A percentile compares a stretch with the other conserved stretches of the same genome.
Evolutionary conservation across 2,888 invertebrate species (phyloP).

Genomic region (Tubulanus polymorphus): DNA sequence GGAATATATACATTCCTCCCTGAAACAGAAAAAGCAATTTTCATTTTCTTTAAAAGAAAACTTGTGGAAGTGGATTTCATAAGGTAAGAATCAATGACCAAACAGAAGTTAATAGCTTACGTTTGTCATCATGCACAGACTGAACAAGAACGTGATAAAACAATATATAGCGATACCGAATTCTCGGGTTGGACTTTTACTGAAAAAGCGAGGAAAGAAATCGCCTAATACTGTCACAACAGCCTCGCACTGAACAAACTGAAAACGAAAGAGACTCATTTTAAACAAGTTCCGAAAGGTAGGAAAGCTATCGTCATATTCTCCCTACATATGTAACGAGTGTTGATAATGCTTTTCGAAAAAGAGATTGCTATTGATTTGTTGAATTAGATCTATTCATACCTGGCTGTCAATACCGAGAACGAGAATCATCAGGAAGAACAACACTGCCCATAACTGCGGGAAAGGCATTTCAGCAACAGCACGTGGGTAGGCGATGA

Average conservation of each 20-base stretch:
- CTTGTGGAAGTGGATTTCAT: no score
- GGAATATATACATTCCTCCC: slow-evolving; percentile 97
- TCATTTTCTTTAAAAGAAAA: no score
- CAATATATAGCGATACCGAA: slow-evolving; percentile 89
- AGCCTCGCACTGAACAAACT: slow-evolving; percentile 92
- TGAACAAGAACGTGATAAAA: slow-evolving; percentile 81
- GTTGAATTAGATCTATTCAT: no score
- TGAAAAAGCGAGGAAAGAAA: slow-evolving; percentile 84
- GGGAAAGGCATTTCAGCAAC: neutral
- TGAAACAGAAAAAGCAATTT: no score
- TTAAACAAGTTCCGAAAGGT: no score
- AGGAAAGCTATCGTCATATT: no score
- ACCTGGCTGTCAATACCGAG: slow-evolving; percentile 6
- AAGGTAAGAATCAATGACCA: no score
- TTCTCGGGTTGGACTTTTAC: slow-evolving; percentile 64
- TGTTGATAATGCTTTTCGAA: no score
- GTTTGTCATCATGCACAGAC: slow-evolving; percentile 63
- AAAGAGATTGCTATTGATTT: no score
- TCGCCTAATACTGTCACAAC: slow-evolving; percentile 94
- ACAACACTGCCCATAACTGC: neutral
- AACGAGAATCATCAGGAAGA: slow-evolving; percentile 1
- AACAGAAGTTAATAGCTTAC: no score
- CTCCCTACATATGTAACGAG: no score
- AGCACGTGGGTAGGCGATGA: slow-evolving; percentile 2
- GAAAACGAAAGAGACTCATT: no score